Percentiles rank a stretch among this genome's conserved stretches.
Conservation (phyloP, 2,797 vertebrate genomes). For the Podargus strigoides region DNA sequence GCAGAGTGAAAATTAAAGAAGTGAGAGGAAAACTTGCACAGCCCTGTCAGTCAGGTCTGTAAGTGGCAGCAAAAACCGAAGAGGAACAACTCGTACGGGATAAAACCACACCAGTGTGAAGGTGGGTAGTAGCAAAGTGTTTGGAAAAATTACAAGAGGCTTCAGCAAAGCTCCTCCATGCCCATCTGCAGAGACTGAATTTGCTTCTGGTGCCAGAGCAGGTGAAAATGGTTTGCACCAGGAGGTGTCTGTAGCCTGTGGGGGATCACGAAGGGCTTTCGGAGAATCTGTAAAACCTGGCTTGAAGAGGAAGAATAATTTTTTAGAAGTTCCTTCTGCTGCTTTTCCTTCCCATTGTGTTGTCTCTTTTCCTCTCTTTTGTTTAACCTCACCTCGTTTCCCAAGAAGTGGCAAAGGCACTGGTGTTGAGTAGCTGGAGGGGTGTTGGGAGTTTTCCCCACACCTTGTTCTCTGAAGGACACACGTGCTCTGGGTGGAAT, state of each 20-base stretch:
- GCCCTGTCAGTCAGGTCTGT: not conserved
- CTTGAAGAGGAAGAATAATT: not conserved
- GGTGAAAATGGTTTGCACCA: not conserved
- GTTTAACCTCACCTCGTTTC: not conserved
- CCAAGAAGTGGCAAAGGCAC: not conserved
- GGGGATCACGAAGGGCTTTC: not conserved
- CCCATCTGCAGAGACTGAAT: not conserved
- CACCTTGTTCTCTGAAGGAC: not conserved
- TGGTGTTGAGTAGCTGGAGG: not conserved
- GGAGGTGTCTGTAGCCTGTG: not conserved
- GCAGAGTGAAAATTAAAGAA: not conserved
- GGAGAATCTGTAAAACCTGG: not conserved
- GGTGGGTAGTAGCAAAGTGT: not conserved
- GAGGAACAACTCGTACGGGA: fast-evolving
- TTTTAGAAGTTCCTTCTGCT: not conserved
- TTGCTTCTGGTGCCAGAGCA: not conserved
- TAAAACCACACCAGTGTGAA: not conserved
- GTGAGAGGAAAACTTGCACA: not conserved
- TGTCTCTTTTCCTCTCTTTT: not conserved
- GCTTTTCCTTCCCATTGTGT: not conserved
- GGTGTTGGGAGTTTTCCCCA: not conserved
- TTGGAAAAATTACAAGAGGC: not conserved
- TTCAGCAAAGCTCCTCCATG: not conserved
- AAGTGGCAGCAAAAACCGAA: not conserved
- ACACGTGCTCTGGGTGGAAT: not conserved